Evolutionary conservation across 2,888 invertebrate genomes (phyloP).

Genomic region (Campoletis raptor): DNA sequence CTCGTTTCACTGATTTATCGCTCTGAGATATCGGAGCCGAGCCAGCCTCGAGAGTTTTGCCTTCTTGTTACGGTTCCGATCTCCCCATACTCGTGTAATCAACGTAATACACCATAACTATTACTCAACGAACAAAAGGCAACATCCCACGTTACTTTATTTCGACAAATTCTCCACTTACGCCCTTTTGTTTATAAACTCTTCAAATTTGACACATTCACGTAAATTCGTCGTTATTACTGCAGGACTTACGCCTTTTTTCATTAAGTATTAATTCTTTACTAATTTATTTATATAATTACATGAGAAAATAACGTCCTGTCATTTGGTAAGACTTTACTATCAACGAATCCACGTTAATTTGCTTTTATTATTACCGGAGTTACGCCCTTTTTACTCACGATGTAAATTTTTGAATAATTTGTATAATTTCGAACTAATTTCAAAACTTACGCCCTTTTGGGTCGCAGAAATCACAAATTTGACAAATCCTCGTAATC

Average conservation of each 20-base stretch:
- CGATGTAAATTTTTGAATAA: neutral
- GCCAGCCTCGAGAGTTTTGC: slow-evolving; percentile 27
- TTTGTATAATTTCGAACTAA: neutral
- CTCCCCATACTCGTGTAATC: slow-evolving; percentile 47
- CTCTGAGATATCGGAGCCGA: slow-evolving; percentile 40
- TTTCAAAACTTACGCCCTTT: neutral
- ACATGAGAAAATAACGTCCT: neutral
- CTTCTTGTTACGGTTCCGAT: slow-evolving; percentile 57
- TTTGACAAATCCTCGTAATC: no score
- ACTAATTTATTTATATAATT: neutral
- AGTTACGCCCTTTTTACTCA: neutral
- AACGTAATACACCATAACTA: slow-evolving; percentile 26
- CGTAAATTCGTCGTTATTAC: neutral
- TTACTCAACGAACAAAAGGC: slow-evolving; percentile 3
- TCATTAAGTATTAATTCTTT: neutral
- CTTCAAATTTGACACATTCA: neutral
- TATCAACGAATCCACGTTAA: neutral
- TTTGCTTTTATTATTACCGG: neutral
- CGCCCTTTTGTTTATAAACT: neutral
- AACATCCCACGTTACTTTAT: neutral
- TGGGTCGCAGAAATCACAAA: no score
- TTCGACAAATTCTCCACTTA: neutral
- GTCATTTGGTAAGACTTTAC: neutral
- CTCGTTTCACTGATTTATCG: slow-evolving; percentile 64
- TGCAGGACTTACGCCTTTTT: neutral